A percentile compares a stretch with the other conserved stretches of the same genome.
These are phyloP conservation scores for Drosophila lacteicornis DNA, from an alignment of 1,140 invertebrate species.

Conservation along the genomic window DNA sequence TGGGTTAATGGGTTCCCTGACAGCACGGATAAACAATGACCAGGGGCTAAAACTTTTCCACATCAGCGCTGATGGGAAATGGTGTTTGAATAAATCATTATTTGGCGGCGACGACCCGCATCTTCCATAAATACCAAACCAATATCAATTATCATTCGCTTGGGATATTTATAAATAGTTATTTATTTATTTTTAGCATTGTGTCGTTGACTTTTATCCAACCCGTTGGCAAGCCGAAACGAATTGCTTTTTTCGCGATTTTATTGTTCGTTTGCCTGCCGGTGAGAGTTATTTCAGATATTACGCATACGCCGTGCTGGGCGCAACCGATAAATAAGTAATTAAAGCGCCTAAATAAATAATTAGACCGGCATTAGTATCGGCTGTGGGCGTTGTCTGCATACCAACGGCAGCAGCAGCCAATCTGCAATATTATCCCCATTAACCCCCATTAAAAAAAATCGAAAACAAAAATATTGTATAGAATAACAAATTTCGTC, in stretches of 20 bases:
- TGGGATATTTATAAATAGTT: conserved; percentile 42
- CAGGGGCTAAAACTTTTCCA: conserved; percentile 23
- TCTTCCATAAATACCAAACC: conserved; percentile 21
- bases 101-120: background rate
- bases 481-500: background rate
- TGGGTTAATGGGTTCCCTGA: conserved; percentile 27
- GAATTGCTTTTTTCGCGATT: conserved; percentile 25
- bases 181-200: conserved; percentile 46
- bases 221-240: conserved; percentile 20
- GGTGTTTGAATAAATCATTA: conserved; percentile 39
- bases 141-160: conserved; percentile 39
- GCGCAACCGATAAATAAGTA: conserved; percentile 68
- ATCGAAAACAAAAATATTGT: conserved; percentile 4
- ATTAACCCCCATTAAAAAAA: conserved; percentile 17
- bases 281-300: conserved; percentile 33
- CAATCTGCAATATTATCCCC: conserved; percentile 46
- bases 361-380: conserved; percentile 57
- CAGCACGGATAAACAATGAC: conserved; percentile 37
- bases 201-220: conserved; percentile 62
- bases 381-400: conserved; percentile 43
- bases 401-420: conserved; percentile 27
- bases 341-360: conserved; percentile 77
- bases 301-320: conserved; percentile 63
- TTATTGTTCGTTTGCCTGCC: conserved; percentile 16
- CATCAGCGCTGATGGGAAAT: conserved; percentile 27